Percentiles rank a stretch among this genome's conserved stretches.
Conservation (phyloP, 2,113 vertebrate species). For the Bufo gargarizans region DNA sequence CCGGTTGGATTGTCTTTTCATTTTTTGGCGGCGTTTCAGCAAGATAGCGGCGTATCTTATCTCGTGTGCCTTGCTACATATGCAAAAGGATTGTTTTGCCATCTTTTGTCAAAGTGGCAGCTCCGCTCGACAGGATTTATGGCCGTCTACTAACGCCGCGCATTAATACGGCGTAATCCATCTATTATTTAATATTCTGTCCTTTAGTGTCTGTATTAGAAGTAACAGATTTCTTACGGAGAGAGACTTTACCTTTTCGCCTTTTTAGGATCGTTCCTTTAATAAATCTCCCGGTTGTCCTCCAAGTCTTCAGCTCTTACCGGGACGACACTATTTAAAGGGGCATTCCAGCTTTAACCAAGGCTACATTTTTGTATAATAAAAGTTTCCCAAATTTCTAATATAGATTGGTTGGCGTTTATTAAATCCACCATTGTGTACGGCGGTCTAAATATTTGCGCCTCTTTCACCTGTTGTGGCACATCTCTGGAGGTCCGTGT, state of each 20-base stretch:
- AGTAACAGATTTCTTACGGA: slow-evolving; percentile 23
- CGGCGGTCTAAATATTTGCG: too few species aligned
- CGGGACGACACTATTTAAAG: too few species aligned
- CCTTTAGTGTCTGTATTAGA: slow-evolving; percentile 32
- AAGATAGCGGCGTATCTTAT: slow-evolving; percentile 36
- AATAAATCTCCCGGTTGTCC: too few species aligned
- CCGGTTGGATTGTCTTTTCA: background rate
- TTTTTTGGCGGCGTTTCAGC: slow-evolving; percentile 29
- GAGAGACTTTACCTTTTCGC: background rate
- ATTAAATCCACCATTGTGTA: too few species aligned
- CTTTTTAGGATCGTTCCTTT: too few species aligned
- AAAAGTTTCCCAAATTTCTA: too few species aligned
- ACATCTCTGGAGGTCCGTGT: too few species aligned
- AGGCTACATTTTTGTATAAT: too few species aligned
- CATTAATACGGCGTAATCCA: slow-evolving; percentile 41
- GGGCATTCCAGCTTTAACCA: too few species aligned
- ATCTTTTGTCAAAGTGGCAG: slow-evolving; percentile 52
- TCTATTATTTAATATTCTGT: slow-evolving; percentile 50
- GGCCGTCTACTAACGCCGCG: background rate
- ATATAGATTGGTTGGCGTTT: too few species aligned
- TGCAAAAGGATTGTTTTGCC: slow-evolving; percentile 24
- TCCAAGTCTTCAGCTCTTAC: too few species aligned
- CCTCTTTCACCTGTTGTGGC: too few species aligned
- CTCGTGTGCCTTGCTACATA: slow-evolving; percentile 30
- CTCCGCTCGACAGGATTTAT: slow-evolving; percentile 41